Conservation (phyloP, 1,140 invertebrate species). For the Ruditapes philippinarum region DNA sequence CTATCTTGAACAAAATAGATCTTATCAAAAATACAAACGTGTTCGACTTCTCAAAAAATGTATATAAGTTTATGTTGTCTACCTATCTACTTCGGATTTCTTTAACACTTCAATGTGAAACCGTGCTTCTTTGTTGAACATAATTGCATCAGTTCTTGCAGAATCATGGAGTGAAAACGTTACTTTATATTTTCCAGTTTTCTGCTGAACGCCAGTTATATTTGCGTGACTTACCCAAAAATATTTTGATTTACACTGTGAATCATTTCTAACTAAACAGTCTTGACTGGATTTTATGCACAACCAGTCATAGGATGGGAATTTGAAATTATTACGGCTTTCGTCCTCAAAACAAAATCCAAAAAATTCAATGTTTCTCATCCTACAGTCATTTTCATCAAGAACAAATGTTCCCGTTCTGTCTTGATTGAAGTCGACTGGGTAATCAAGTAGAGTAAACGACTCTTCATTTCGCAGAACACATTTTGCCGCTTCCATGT, state of each 20-base stretch:
- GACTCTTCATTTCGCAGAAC: slow-evolving; percentile 55
- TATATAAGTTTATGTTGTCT: not conserved
- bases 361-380: slow-evolving; percentile 62
- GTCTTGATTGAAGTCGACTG: slow-evolving; percentile 5
- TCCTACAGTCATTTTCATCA: slow-evolving; percentile 31
- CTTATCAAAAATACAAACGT: too few relatives aligned
- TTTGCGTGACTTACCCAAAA: slow-evolving; percentile 15
- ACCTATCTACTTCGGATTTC: slow-evolving; percentile 69
- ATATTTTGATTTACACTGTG: not conserved
- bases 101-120: slow-evolving; percentile 50
- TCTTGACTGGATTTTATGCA: slow-evolving; percentile 23
- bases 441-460: slow-evolving; percentile 52
- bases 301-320: slow-evolving; percentile 39
- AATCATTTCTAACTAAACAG: not conserved
- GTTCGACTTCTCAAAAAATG: too few relatives aligned
- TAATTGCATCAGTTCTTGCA: not conserved
- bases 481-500: slow-evolving; percentile 73
- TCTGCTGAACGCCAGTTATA: slow-evolving; percentile 23
- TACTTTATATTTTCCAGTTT: slow-evolving; percentile 1
- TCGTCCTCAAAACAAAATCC: slow-evolving; percentile 39
- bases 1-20: not conserved
- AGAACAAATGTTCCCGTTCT: slow-evolving; percentile 58
- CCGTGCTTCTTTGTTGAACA: not conserved
- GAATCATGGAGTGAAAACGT: slow-evolving; percentile 28
- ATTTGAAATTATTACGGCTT: not conserved